phyloP scores from a whole-genome alignment of 2,113 vertebrate species.

The Edolisoma coerulescens region DNA sequence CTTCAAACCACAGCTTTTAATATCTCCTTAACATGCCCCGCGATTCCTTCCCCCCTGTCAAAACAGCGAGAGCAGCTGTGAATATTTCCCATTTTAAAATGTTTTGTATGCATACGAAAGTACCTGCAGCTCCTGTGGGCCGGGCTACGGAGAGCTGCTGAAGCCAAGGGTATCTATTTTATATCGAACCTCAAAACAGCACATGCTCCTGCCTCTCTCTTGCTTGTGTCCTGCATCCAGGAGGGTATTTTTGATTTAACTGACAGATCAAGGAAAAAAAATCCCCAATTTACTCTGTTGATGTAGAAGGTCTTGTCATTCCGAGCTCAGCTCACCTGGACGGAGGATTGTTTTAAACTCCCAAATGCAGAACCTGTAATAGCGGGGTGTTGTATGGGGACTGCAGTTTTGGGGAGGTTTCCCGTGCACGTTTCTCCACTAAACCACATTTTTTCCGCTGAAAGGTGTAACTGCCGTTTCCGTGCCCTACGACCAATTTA shows the following conservation, averaged over 20 bases:
- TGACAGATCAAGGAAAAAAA: slow-evolving; percentile 7
- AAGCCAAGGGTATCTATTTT: slow-evolving; percentile 24
- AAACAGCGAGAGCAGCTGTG: slow-evolving; percentile 29
- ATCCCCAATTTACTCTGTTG: neutral
- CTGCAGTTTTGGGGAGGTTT: neutral
- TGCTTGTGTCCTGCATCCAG: neutral
- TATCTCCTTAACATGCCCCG: slow-evolving; percentile 44
- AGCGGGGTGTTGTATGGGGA: neutral
- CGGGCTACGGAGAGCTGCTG: neutral
- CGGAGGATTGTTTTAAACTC: neutral
- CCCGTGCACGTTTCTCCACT: neutral
- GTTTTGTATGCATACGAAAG: slow-evolving; percentile 26
- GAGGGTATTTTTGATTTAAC: neutral
- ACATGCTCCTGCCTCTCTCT: neutral
- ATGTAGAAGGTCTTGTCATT: neutral
- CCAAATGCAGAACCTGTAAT: neutral
- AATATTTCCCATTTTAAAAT: slow-evolving; percentile 50
- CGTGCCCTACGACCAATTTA: neutral
- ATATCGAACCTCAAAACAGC: neutral
- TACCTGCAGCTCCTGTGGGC: slow-evolving; percentile 25
- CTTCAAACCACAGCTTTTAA: slow-evolving; percentile 51
- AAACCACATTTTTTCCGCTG: neutral
- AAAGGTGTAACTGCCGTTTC: neutral
- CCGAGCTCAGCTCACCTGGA: neutral
- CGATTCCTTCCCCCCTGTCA: slow-evolving; percentile 1